These are phyloP conservation scores for Glaucopsyche alexis DNA, from an alignment of 2,888 invertebrate genomes.

Conservation along the genomic window DNA sequence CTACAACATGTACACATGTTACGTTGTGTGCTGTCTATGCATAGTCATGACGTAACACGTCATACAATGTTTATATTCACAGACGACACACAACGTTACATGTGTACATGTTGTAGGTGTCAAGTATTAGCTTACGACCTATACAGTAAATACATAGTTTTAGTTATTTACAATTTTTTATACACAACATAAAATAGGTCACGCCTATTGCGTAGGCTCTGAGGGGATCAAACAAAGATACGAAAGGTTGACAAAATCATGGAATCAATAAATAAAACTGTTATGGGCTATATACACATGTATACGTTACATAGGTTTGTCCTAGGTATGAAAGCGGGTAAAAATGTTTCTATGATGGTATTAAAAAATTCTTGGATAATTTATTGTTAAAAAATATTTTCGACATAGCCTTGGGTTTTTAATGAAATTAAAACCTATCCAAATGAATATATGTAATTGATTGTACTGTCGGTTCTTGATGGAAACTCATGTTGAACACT, in stretches of 20 bases:
- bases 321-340: slow-evolving; percentile 10
- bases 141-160: slow-evolving; percentile 21
- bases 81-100: too few species aligned
- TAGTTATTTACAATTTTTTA: slow-evolving; percentile 47
- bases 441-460: too few species aligned
- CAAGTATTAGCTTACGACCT: too few species aligned
- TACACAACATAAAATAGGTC: background rate
- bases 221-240: slow-evolving; percentile 29
- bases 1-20: too few species aligned
- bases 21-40: too few species aligned
- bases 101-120: too few species aligned
- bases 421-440: too few species aligned
- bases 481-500: too few species aligned
- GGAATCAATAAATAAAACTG: slow-evolving; percentile 30
- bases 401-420: too few species aligned
- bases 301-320: slow-evolving; percentile 23
- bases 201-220: background rate
- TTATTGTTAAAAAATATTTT: background rate
- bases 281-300: slow-evolving; percentile 45
- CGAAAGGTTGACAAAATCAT: slow-evolving; percentile 27
- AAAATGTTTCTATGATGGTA: background rate
- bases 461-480: too few species aligned
- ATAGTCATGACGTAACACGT: too few species aligned
- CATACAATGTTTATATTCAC: too few species aligned
- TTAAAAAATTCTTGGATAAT: background rate